Percentiles rank a stretch among this genome's conserved stretches.
These are phyloP conservation scores for Danionella dracula DNA, from an alignment of 2,797 vertebrate genomes.

Conservation along the genomic window DNA sequence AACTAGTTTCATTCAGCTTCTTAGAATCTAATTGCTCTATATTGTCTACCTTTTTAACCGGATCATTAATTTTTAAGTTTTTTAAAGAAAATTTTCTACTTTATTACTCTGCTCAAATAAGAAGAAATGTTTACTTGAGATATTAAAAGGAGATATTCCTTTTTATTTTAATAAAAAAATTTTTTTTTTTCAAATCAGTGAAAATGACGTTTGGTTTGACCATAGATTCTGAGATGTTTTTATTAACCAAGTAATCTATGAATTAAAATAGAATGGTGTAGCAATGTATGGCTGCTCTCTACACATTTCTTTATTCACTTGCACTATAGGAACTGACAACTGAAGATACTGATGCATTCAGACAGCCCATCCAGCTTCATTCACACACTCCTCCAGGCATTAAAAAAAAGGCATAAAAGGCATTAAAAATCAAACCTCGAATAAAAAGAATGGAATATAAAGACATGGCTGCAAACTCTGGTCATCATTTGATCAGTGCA, in stretches of 20 bases:
- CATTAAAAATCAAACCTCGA: not conserved
- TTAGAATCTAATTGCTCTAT: too few relatives aligned
- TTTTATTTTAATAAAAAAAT: too few relatives aligned
- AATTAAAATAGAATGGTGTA: not conserved
- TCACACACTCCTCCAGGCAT: not conserved
- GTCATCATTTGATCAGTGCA: constrained; percentile 12
- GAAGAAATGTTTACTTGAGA: too few relatives aligned
- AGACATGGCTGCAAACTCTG: not conserved
- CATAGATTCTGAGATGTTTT: not conserved
- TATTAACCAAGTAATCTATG: not conserved
- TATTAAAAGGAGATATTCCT: too few relatives aligned
- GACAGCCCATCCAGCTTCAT: not conserved
- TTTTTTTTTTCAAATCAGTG: too few relatives aligned
- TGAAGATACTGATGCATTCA: not conserved
- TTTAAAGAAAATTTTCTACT: too few relatives aligned
- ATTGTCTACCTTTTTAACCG: too few relatives aligned
- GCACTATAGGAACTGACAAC: not conserved
- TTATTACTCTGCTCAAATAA: too few relatives aligned
- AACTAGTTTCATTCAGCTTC: too few relatives aligned
- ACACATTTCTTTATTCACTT: not conserved
- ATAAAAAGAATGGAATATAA: not conserved
- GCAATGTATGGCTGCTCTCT: not conserved
- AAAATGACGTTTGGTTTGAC: too few relatives aligned
- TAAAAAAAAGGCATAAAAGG: not conserved
- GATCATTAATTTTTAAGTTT: too few relatives aligned